Evolutionary conservation across 1,140 invertebrate genomes (phyloP), one percentile per base, ranked within the genome.

Genomic region (Linepithema humile): DNA sequence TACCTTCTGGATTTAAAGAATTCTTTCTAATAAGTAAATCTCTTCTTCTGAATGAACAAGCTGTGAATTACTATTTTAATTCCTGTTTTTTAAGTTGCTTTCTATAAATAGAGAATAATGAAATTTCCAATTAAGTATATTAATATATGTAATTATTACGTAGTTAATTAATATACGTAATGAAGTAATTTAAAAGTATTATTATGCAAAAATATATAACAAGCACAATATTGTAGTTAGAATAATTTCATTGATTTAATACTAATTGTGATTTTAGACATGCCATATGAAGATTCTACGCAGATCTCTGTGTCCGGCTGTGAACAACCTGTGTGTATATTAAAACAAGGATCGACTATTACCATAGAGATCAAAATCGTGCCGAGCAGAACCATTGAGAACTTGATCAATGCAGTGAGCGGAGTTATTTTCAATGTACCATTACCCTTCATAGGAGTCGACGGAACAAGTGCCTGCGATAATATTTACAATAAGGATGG

Each of bases 401-500:
- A 84, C 0, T 50, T 96, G 45, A 94, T 59, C 2, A 96, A 95
- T n/a, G 91, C 93, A 5, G 97, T 97, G 1, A 91, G 91, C 78
- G 97, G 96, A 0, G 92, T 95, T 0, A 94, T 97, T 17, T 87
- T 95, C 6, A 95, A 95, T 0, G 89, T 97, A 4, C 93, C 95
- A 0, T 89, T 98, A 70, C 97, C 97, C 0, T 97, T 97, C 90
- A 92, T 97, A 7, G 97, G 97, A 38, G 96, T 97, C 1, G 96
- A 97, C 86, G 96, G 96, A n/a, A 95, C 94, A 3, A 94, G 95
- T 50, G 96, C 97, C 3, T 97, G 97, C 87, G 92, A 95, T 55
- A 96, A 96, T 80, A 94, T 97, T 40, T 96, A 93, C 86, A 92
- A 94, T 73, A 86, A 92, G 55, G 91, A 96, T 85, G 96, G 95